Evolutionary conservation across 2,797 vertebrate species (phyloP).

Genomic region (Sarcophilus harrisii): DNA sequence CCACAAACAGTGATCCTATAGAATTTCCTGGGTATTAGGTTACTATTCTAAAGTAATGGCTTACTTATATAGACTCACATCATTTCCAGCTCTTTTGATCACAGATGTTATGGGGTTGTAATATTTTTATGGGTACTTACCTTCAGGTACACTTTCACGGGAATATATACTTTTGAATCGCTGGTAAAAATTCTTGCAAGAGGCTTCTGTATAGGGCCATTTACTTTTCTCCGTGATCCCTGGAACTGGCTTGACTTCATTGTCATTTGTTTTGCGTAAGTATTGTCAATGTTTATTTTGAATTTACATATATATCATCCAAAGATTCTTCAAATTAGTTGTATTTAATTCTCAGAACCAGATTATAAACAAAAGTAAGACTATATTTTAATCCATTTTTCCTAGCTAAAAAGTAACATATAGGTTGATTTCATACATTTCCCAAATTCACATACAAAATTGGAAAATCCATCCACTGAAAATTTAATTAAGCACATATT

Average conservation of each 20-base stretch:
- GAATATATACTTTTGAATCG: slow-evolving; percentile 98
- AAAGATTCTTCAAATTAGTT: not conserved
- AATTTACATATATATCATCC: not conserved
- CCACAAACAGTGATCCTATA: not conserved
- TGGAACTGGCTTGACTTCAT: slow-evolving; percentile 99
- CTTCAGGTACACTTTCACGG: slow-evolving; percentile 94
- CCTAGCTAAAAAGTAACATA: not conserved
- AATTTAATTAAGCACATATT: slow-evolving; percentile 17
- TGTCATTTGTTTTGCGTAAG: slow-evolving; percentile 98
- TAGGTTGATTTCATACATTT: not conserved
- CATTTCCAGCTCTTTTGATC: not conserved
- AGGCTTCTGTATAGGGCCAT: slow-evolving; percentile 95
- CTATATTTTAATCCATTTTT: not conserved
- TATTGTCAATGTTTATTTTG: slow-evolving; percentile 78
- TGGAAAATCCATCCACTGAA: not conserved
- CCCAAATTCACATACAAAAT: slow-evolving; percentile 13
- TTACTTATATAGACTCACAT: not conserved
- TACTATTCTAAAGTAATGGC: not conserved
- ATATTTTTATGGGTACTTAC: slow-evolving; percentile 64
- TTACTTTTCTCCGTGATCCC: slow-evolving; percentile 97
- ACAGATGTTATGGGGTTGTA: not conserved
- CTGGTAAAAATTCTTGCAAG: slow-evolving; percentile 96
- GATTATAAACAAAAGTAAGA: not conserved
- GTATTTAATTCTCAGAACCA: not conserved
- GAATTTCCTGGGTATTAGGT: not conserved